Conservation (phyloP, 2,888 invertebrate genomes). For the Apamea epomidion region DNA sequence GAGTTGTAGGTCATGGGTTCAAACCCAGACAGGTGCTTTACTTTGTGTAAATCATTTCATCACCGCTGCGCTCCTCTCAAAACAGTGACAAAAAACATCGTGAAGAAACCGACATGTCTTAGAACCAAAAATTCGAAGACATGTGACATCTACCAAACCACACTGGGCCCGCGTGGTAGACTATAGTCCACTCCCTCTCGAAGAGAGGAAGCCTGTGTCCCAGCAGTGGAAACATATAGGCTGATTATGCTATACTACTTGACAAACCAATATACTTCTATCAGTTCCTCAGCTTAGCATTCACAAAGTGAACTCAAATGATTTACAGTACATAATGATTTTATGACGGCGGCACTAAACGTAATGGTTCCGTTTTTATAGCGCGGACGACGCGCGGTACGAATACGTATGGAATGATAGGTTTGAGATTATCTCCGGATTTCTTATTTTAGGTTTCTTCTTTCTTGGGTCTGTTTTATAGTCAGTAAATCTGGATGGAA, state of each 20-base stretch:
- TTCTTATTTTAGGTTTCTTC: background rate
- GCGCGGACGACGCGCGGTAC: background rate
- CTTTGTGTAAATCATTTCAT: no score
- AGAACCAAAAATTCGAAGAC: no score
- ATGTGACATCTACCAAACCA: no score
- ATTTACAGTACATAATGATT: conserved; percentile 58
- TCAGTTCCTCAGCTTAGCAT: conserved; percentile 21
- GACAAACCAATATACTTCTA: conserved; percentile 3
- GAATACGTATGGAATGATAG: conserved; percentile 32
- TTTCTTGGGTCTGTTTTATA: background rate
- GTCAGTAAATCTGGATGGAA: background rate
- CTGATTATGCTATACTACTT: background rate
- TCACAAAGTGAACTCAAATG: conserved; percentile 38
- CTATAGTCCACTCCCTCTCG: no score
- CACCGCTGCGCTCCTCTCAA: no score
- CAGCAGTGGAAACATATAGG: no score
- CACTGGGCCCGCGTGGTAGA: no score
- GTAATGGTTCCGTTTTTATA: conserved; percentile 53
- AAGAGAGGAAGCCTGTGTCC: no score
- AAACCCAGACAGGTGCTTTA: no score
- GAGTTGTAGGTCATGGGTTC: no score
- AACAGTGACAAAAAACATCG: no score
- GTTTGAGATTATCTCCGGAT: conserved; percentile 15
- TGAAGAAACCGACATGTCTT: no score
- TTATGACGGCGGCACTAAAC: conserved; percentile 53